A percentile compares a stretch with the other conserved stretches of the same genome.
These are phyloP conservation scores for Macrostomum lignano DNA, from an alignment of 1,140 invertebrate genomes.

Conservation along the genomic window DNA sequence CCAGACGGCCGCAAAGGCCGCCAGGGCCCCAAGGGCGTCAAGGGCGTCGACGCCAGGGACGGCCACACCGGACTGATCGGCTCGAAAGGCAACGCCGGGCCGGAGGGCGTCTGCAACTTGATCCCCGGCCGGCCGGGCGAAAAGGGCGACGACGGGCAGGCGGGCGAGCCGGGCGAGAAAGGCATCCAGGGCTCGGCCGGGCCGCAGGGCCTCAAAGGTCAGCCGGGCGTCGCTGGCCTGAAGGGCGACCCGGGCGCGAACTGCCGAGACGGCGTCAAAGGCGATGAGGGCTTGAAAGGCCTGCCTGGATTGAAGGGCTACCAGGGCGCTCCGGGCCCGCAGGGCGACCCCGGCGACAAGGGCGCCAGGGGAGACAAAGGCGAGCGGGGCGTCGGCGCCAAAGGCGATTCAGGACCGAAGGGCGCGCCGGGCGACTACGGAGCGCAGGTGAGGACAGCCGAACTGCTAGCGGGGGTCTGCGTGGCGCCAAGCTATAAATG, in stretches of 20 bases:
- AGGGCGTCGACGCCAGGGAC: constrained; percentile 1
- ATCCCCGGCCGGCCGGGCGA: too few species aligned
- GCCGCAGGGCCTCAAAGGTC: background rate
- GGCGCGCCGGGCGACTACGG: too few species aligned
- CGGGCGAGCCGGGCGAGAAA: background rate
- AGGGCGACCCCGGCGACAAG: background rate
- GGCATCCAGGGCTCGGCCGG: constrained; percentile 2
- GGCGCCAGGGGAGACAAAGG: constrained; percentile 2
- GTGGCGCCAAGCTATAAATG: too few species aligned
- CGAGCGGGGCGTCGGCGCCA: background rate
- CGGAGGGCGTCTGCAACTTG: too few species aligned
- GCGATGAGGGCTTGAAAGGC: background rate
- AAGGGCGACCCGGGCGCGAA: background rate
- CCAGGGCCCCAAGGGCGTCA: background rate
- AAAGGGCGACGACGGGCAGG: background rate
- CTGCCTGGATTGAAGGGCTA: background rate
- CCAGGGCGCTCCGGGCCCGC: background rate
- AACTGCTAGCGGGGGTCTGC: too few species aligned
- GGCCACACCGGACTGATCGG: constrained; percentile 4
- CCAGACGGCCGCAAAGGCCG: background rate
- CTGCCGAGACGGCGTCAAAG: background rate
- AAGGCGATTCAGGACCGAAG: background rate
- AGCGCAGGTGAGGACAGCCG: too few species aligned
- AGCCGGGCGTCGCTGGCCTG: constrained; percentile 2
- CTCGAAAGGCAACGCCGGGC: too few species aligned